phyloP scores from a whole-genome alignment of 2,888 invertebrate genomes.

The Halocaridina rubra region DNA sequence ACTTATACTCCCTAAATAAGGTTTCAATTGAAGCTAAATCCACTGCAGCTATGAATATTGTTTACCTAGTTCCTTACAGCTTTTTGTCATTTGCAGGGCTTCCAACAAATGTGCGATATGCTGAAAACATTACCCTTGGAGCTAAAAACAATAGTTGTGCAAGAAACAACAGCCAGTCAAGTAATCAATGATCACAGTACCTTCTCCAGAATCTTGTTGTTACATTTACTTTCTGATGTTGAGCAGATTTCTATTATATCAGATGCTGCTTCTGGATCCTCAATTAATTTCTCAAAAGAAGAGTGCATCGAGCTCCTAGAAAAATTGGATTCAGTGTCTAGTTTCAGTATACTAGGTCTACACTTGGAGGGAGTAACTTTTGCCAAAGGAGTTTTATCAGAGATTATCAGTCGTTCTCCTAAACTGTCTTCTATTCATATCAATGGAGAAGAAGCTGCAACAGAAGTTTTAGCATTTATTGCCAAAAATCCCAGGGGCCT shows the following conservation, averaged over 20 bases:
- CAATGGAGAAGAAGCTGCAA: conserved; percentile 22
- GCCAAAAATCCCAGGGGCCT: conserved; percentile 25
- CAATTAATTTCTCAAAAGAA: not conserved
- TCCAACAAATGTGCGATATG: not conserved
- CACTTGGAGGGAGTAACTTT: conserved; percentile 24
- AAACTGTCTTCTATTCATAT: conserved; percentile 6
- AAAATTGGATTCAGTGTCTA: not conserved
- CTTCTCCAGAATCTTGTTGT: not conserved
- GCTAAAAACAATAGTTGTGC: not conserved
- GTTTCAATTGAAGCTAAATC: no score
- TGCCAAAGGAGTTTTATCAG: conserved; percentile 6
- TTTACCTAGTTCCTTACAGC: no score
- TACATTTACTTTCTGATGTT: conserved; percentile 5
- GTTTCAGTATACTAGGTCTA: not conserved
- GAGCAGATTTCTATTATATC: conserved; percentile 2
- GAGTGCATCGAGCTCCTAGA: not conserved
- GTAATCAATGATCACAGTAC: not conserved
- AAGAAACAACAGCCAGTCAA: not conserved
- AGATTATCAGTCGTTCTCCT: conserved; percentile 27
- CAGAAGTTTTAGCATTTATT: conserved; percentile 17
- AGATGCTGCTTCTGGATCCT: not conserved
- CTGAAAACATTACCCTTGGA: conserved; percentile 12
- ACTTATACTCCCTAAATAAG: no score
- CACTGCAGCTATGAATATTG: no score
- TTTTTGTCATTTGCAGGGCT: conserved; percentile 15